Evolutionary conservation across 2,888 invertebrate species (phyloP).

Genomic region (Cacoxenus indagator): DNA sequence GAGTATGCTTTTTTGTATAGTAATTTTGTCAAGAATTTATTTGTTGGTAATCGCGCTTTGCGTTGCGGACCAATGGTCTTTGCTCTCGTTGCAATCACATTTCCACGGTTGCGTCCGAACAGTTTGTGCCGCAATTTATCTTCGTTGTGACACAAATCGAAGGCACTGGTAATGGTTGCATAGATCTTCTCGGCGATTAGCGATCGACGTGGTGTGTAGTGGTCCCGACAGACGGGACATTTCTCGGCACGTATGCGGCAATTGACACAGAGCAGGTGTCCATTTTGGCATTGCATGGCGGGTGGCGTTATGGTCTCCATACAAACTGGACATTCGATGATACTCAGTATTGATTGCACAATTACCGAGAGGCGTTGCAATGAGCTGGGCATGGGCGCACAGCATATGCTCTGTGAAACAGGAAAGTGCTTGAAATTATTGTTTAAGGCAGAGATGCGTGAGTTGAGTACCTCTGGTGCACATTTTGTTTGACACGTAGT

Average conservation of each 20-base stretch:
- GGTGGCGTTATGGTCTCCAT: slow-evolving; percentile 76
- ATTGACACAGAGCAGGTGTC: slow-evolving; percentile 76
- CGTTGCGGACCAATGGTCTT: slow-evolving; percentile 38
- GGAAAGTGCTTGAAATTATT: neutral
- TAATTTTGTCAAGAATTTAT: slow-evolving; percentile 72
- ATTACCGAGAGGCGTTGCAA: slow-evolving; percentile 73
- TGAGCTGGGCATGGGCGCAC: slow-evolving; percentile 74
- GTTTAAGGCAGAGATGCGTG: neutral
- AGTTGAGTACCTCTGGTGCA: slow-evolving; percentile 68
- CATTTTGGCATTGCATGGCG: slow-evolving; percentile 77
- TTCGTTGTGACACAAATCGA: slow-evolving; percentile 70
- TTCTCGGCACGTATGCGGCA: slow-evolving; percentile 75
- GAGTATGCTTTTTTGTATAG: slow-evolving; percentile 72
- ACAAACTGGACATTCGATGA: slow-evolving; percentile 78
- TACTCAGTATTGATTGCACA: slow-evolving; percentile 72
- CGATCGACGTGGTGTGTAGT: slow-evolving; percentile 72
- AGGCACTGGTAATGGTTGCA: slow-evolving; percentile 72
- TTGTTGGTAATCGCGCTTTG: slow-evolving; percentile 60
- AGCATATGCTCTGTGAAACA: slow-evolving; percentile 70
- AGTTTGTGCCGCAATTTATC: slow-evolving; percentile 72
- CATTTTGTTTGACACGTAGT: slow-evolving; percentile 71
- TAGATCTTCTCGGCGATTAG: slow-evolving; percentile 74
- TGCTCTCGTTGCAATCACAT: neutral
- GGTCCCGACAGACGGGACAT: slow-evolving; percentile 77
- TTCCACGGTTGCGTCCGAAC: slow-evolving; percentile 65